These are phyloP conservation scores for Entomobrya proxima DNA, from an alignment of 2,888 invertebrate species.

Conservation along the genomic window DNA sequence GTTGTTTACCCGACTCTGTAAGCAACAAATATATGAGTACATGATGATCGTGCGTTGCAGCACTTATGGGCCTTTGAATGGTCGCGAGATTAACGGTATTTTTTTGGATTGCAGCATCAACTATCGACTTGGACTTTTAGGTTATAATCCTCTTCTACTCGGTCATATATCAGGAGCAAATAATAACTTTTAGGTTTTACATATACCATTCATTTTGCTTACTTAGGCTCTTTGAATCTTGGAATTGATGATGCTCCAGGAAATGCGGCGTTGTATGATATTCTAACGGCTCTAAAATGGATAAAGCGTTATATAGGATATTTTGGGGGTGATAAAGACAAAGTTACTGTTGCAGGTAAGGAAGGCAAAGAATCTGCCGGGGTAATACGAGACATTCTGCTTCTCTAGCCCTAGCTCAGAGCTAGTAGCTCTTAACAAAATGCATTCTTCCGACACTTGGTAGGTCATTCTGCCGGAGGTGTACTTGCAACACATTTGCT, in stretches of 20 bases:
- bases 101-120: too few species aligned
- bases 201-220: not conserved
- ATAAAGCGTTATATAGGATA: slow-evolving; percentile 64
- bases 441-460: too few species aligned
- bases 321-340: slow-evolving; percentile 54
- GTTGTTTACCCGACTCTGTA: too few species aligned
- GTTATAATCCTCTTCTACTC: slow-evolving; percentile 17
- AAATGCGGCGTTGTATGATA: slow-evolving; percentile 68
- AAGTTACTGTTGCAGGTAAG: slow-evolving; percentile 56
- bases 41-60: too few species aligned
- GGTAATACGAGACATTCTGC: slow-evolving; percentile 4
- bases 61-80: too few species aligned
- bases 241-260: slow-evolving; percentile 68
- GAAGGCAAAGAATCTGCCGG: too few species aligned
- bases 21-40: too few species aligned
- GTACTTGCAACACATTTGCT: slow-evolving; percentile 69
- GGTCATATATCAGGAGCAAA: not conserved
- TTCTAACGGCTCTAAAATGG: slow-evolving; percentile 68
- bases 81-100: too few species aligned
- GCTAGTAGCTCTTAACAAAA: too few species aligned
- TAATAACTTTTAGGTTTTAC: not conserved
- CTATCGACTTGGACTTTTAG: slow-evolving; percentile 59
- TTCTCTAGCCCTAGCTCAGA: too few species aligned
- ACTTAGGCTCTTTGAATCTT: slow-evolving; percentile 67
- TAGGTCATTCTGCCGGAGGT: slow-evolving; percentile 68